Percentiles rank a stretch among this genome's conserved stretches.
These are phyloP conservation scores for Ischnus inquisitorius DNA, from an alignment of 2,888 invertebrate genomes.

Conservation along the genomic window DNA sequence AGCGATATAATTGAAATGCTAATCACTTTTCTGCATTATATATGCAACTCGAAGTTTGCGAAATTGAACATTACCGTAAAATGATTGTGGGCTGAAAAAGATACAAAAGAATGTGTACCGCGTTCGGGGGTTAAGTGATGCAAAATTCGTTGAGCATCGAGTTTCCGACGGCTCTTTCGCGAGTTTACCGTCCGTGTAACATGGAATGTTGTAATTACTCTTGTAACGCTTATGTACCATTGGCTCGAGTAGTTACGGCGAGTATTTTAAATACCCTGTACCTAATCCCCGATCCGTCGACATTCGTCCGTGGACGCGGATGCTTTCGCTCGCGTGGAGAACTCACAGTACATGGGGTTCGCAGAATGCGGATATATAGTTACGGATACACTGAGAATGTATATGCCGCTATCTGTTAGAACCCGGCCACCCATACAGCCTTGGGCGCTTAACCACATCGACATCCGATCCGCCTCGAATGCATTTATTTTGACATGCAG, in stretches of 20 bases:
- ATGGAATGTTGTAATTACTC: not conserved
- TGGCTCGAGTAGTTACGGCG: slow-evolving; percentile 41
- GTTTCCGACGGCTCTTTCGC: not conserved
- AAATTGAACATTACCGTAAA: too few species aligned
- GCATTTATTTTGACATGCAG: slow-evolving; percentile 71
- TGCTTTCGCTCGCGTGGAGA: not conserved
- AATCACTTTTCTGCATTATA: too few species aligned
- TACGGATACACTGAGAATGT: slow-evolving; percentile 31
- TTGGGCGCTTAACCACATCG: slow-evolving; percentile 57
- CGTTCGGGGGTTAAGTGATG: too few species aligned
- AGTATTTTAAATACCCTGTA: slow-evolving; percentile 50
- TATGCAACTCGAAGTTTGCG: too few species aligned
- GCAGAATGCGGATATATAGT: slow-evolving; percentile 3
- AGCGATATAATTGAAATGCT: too few species aligned
- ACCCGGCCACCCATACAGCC: slow-evolving; percentile 27
- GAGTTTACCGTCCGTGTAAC: slow-evolving; percentile 22
- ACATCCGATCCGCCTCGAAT: slow-evolving; percentile 59
- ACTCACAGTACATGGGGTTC: not conserved
- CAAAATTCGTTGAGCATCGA: too few species aligned
- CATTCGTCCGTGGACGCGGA: slow-evolving; percentile 51
- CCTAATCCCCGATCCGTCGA: slow-evolving; percentile 56
- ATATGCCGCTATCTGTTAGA: slow-evolving; percentile 39
- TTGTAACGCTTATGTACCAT: slow-evolving; percentile 13
- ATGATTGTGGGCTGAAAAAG: too few species aligned
- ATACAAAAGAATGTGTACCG: too few species aligned